Conservation (phyloP, 2,888 invertebrate species). For the Macaria liturata region DNA sequence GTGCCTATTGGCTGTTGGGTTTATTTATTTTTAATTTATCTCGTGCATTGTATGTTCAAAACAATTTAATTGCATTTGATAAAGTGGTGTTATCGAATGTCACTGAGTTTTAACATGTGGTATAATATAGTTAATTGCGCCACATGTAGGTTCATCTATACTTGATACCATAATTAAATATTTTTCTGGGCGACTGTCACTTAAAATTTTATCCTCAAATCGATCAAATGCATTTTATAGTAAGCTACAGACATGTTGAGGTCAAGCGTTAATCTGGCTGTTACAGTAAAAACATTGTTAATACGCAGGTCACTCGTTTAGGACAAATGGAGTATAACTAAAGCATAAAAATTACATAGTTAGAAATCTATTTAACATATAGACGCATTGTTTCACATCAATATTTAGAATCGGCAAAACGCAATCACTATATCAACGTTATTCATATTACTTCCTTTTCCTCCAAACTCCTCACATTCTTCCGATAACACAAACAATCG, state of each 20-base stretch:
- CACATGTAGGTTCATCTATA: too few relatives aligned
- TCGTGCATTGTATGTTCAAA: not conserved
- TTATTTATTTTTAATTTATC: not conserved
- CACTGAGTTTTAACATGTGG: constrained; percentile 6
- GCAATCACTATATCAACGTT: constrained; percentile 1
- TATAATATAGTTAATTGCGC: not conserved
- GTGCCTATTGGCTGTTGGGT: constrained; percentile 1
- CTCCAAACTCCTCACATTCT: constrained; percentile 12
- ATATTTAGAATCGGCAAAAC: not conserved
- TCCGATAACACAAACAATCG: constrained; percentile 17
- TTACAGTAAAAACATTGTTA: too few relatives aligned
- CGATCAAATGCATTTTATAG: too few relatives aligned
- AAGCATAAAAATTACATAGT: too few relatives aligned
- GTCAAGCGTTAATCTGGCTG: too few relatives aligned
- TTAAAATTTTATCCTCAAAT: too few relatives aligned
- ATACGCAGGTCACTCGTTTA: too few relatives aligned
- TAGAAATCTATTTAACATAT: too few relatives aligned
- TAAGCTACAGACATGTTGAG: too few relatives aligned
- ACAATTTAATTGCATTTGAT: constrained; percentile 4
- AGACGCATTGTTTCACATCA: not conserved
- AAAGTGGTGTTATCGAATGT: constrained; percentile 8
- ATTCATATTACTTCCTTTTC: constrained; percentile 7
- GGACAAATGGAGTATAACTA: too few relatives aligned
- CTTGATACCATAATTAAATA: too few relatives aligned
- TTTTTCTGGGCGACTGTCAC: too few relatives aligned